phyloP scores from a whole-genome alignment of 2,888 invertebrate genomes.

The Agrochola macilenta region DNA sequence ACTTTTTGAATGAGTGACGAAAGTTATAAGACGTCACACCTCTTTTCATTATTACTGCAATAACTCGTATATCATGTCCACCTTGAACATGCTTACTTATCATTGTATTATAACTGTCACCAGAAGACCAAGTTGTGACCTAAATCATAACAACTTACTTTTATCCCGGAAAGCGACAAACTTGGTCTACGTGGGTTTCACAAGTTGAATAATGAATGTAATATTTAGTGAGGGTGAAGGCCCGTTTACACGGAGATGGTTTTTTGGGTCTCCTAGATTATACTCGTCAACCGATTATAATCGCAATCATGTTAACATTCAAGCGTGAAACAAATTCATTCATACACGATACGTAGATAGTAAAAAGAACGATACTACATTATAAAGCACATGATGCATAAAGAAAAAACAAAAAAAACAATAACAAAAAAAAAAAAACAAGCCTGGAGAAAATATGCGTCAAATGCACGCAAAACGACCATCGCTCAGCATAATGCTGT shows the following conservation, averaged over 20 bases:
- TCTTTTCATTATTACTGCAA: neutral
- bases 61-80: neutral
- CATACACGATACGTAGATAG: too few relatives aligned
- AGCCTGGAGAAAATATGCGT: too few relatives aligned
- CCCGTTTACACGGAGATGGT: neutral
- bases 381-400: too few relatives aligned
- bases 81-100: slow-evolving; percentile 8
- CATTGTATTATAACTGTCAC: slow-evolving; percentile 24
- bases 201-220: slow-evolving; percentile 41
- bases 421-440: too few relatives aligned
- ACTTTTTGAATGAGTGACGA: too few relatives aligned
- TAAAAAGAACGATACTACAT: too few relatives aligned
- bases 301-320: neutral
- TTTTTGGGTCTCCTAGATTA: neutral
- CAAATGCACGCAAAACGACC: too few relatives aligned
- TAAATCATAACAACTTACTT: slow-evolving; percentile 47
- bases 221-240: slow-evolving; percentile 24
- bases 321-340: neutral
- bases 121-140: slow-evolving; percentile 22
- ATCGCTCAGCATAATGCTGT: too few relatives aligned
- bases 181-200: slow-evolving; percentile 26
- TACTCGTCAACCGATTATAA: neutral
- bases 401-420: too few relatives aligned
- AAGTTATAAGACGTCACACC: too few relatives aligned
- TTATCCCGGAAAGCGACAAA: slow-evolving; percentile 32